Base-by-base conservation (phyloP, 2,888 invertebrate genomes). In the Adela reaumurella region DNA sequence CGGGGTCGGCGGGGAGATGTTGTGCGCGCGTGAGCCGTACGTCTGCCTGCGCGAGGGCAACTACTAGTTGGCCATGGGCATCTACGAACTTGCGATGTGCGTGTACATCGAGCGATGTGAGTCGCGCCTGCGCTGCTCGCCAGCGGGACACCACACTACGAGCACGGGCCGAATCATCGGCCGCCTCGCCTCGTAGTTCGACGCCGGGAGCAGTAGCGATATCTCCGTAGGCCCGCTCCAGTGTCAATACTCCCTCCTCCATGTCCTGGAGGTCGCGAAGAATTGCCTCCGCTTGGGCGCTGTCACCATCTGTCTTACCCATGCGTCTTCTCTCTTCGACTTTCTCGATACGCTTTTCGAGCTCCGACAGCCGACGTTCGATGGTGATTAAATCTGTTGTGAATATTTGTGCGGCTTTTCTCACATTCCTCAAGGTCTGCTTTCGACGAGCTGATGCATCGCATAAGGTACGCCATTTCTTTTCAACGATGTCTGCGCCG, bases 391-490 rank as follows among this genome's bases (percentile, higher is more conserved):
- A 59, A 78, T 90, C 84, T 1, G 78, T 69, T 53, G 84, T 84
- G 2, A 88, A 67, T 1, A 83, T 64, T 50, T 91, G 87, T 50
- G 84, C 85, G 0, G 84, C 81, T 63, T 89, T 90, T 3, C 72
- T 69, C 11, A 74, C 62, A 51, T 78, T 76, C 49, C 68, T 71
- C 1, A 78, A 62, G 0, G 68, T 62, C 8, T 59, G 65, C 55
- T 76, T 77, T 2, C 88, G 80, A 49, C 87, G 87, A 5, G 87
- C 84, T 0, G 90, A 89, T 61, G 84, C 81, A 2, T 84, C 83
- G 60, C 91, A 92, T 2, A 91, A 85, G 43, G 82, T 81, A 58
- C 87, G 89, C 92, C 92, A 92, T 53, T 91, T 83, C 61, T 84
- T 86, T 58, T 92, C 91, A 11, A 92, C 73, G 50, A 85, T 86